Percentiles rank a stretch among this genome's conserved stretches.
Conservation (phyloP, 2,113 vertebrate species). For the Albula goreensis region DNA sequence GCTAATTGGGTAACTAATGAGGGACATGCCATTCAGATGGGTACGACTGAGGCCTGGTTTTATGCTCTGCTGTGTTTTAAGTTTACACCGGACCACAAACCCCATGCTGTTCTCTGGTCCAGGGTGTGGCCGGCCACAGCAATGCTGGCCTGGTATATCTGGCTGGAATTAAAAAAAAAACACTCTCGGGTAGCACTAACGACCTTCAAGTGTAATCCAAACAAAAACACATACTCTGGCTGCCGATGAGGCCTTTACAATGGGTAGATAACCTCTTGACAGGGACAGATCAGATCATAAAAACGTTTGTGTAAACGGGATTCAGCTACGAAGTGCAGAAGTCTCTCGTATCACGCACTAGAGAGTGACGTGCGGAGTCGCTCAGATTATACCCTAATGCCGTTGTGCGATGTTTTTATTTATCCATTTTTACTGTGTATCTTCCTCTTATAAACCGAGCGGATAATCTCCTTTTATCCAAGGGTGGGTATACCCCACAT, state of each 20-base stretch:
- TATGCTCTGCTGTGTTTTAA: too few species aligned
- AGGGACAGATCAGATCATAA: background rate
- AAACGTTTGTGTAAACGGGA: background rate
- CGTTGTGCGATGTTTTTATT: background rate
- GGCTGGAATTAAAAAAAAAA: too few species aligned
- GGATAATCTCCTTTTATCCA: constrained; percentile 1
- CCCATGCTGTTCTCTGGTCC: too few species aligned
- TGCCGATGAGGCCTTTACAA: background rate
- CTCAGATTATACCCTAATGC: background rate
- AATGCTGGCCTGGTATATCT: too few species aligned
- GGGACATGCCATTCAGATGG: too few species aligned
- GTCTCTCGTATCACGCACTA: background rate
- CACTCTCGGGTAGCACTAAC: too few species aligned
- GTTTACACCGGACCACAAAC: too few species aligned
- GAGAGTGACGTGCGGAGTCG: background rate
- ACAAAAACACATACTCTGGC: too few species aligned
- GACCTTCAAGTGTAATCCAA: too few species aligned
- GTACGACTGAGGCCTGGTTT: too few species aligned
- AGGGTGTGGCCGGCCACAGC: too few species aligned
- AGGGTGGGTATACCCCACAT: background rate
- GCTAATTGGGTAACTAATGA: too few species aligned
- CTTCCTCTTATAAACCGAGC: background rate
- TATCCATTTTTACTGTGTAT: background rate
- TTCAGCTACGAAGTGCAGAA: background rate
- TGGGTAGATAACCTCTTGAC: background rate